A percentile compares a stretch with the other conserved stretches of the same genome.
Evolutionary conservation across 2,113 vertebrate species (phyloP).

Genomic region (mouse (Mus musculus)): GRCm39 chr2:32551501-32552000

Average conservation of each 20-base stretch:
- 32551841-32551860: conserved; percentile 79
- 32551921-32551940: conserved; percentile 6
- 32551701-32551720: neutral
- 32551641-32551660: neutral
- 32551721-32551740: neutral
- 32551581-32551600: conserved; percentile 69
- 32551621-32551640: conserved; percentile 36
- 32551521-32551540: conserved; percentile 41
- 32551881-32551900: conserved; percentile 53
- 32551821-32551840: conserved; percentile 76
- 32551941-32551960: conserved; percentile 58
- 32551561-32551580: neutral
- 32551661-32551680: neutral
- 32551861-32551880: conserved; percentile 68
- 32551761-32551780: conserved; percentile 33
- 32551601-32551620: neutral
- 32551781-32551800: conserved; percentile 68
- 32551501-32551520: neutral
- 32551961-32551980: too few species aligned
- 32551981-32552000: neutral
- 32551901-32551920: conserved; percentile 36
- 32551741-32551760: neutral
- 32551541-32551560: conserved; percentile 13
- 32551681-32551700: neutral
- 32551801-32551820: conserved; percentile 77